These are phyloP conservation scores for Sparidentex hasta DNA, from an alignment of 2,797 vertebrate genomes.

Conservation along the genomic window DNA sequence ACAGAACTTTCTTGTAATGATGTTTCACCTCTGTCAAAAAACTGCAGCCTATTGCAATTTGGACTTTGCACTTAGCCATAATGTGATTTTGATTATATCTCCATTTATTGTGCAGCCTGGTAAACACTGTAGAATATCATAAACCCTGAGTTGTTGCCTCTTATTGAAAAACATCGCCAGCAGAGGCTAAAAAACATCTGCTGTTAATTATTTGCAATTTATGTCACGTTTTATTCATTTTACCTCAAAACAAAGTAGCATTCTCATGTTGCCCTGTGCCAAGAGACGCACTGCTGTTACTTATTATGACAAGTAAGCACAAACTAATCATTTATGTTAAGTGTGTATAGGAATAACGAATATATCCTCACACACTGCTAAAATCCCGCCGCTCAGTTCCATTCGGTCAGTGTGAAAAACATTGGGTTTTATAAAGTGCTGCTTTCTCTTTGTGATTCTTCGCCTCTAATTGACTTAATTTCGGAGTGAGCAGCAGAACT, in stretches of 20 bases:
- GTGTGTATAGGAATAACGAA: constrained; percentile 17
- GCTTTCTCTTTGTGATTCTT: constrained; percentile 24
- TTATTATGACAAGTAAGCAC: constrained; percentile 23
- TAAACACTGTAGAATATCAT: not conserved
- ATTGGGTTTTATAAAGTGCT: constrained; percentile 45
- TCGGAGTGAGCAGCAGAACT: constrained; percentile 59
- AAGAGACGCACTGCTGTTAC: constrained; percentile 15
- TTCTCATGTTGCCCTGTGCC: not conserved
- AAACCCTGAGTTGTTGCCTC: not conserved
- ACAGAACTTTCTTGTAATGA: too few relatives aligned
- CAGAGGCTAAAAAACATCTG: constrained; percentile 8
- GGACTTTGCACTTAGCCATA: not conserved
- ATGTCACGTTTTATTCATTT: constrained; percentile 29
- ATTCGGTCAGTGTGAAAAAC: constrained; percentile 29
- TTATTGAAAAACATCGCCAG: not conserved
- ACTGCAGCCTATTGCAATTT: not conserved
- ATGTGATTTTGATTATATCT: too few relatives aligned
- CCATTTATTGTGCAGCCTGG: too few relatives aligned
- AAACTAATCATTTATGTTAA: constrained; percentile 40
- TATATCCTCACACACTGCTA: constrained; percentile 8
- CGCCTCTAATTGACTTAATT: constrained; percentile 68
- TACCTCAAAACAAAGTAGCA: constrained; percentile 17
- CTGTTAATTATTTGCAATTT: constrained; percentile 15
- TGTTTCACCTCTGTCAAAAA: too few relatives aligned
- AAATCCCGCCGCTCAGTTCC: constrained; percentile 44